Base-by-base conservation (phyloP, 2,888 invertebrate species). In the Sylvicola cinctus region DNA sequence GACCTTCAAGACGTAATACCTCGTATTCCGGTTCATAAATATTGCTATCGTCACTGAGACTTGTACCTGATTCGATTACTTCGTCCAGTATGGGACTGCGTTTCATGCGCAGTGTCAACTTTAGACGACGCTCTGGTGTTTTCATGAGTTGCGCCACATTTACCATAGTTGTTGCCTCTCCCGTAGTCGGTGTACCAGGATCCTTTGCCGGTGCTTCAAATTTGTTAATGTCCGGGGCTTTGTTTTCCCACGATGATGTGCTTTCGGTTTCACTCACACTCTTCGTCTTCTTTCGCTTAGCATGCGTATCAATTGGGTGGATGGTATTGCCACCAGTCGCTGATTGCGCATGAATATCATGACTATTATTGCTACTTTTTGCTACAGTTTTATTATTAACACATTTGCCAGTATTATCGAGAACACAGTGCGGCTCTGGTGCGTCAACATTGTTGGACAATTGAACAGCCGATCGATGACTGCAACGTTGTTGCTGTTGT, bases 31-130 rank as follows among this genome's bases (percentile, higher is more conserved):
- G 75, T 31, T 47, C 48, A 38, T 48, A 49, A 39, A 48, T 50
- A 26, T 32, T 41, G 40, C 60, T 61, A 40, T 71, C 71, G 42
- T 71, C 72, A 45, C 68, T 68, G 32, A 74, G 54, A 47, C 68
- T 73, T 13, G 73, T 74, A 17, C 76, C 74, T n/a, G 75, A 75
- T 51, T 84, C 81, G 48, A 81, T 74, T 2, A 80, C 72, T 48
- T 87, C 84, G 48, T 87, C 85, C 32, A 83, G 59, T 35, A 81
- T 74, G 2, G 84, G 84, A 42, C 83, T 84, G 20, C 85, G 70
- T 52, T 88, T 87, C 68, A 88, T 80, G 4, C 85, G 69, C 38
- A 88, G 56, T 5, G 84, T 85, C 39, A 88, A 54, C 50, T 84
- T 84, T 34, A 85, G 54, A 4, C 77, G 46, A 4, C 58, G 47